These are phyloP conservation scores for Nettapus auritus DNA, from an alignment of 2,113 vertebrate genomes.

Conservation along the genomic window DNA sequence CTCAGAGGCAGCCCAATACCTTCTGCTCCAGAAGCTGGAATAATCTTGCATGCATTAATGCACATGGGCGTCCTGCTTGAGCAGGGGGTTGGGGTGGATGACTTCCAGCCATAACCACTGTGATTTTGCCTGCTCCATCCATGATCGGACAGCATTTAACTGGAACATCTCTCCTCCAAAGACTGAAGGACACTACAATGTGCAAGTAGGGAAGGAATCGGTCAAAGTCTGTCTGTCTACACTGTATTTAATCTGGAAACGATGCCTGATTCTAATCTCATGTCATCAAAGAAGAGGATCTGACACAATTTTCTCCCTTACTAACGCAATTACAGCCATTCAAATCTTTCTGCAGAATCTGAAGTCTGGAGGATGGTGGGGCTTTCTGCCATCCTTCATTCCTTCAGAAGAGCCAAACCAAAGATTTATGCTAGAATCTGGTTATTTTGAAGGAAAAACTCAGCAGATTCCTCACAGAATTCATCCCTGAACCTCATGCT, in stretches of 20 bases:
- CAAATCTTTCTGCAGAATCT: not conserved
- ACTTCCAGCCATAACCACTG: not conserved
- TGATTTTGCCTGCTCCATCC: not conserved
- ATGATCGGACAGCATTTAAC: not conserved
- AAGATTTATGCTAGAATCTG: not conserved
- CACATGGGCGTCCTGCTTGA: not conserved
- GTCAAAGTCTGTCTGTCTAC: not conserved
- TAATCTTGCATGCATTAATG: not conserved
- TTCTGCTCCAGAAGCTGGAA: not conserved
- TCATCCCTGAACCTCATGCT: not conserved
- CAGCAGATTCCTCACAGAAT: not conserved
- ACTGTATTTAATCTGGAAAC: not conserved
- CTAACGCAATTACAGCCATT: not conserved
- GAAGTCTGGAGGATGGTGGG: not conserved
- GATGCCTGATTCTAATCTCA: not conserved
- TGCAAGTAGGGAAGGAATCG: not conserved
- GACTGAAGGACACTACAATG: not conserved
- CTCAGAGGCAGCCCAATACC: not conserved
- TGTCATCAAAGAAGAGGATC: not conserved
- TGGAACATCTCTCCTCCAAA: not conserved
- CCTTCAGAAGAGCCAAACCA: not conserved
- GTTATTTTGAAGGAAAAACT: not conserved
- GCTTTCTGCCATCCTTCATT: not conserved
- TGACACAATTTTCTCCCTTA: not conserved
- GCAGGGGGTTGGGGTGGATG: not conserved